Conservation (phyloP, 2,113 vertebrate species). For the Falcunculus frontatus region DNA sequence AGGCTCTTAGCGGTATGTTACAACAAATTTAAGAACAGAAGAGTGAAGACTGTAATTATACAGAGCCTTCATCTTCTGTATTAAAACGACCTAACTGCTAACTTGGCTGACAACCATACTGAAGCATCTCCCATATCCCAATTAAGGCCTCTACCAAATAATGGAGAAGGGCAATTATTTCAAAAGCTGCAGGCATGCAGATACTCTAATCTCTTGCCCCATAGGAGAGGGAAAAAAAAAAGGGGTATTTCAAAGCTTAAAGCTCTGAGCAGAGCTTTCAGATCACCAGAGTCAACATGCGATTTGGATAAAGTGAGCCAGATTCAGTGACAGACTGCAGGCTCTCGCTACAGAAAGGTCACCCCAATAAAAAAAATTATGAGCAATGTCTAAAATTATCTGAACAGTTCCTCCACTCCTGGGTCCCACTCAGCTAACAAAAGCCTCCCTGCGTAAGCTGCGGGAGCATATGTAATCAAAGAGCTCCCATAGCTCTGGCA, state of each 20-base stretch:
- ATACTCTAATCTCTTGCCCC: neutral
- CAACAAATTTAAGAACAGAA: slow-evolving; percentile 28
- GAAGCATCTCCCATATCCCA: neutral
- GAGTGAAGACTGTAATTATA: neutral
- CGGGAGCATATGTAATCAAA: neutral
- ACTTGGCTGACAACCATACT: neutral
- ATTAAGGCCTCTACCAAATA: neutral
- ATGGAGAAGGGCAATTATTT: neutral
- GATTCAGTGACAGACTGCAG: slow-evolving; percentile 28
- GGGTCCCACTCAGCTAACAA: neutral
- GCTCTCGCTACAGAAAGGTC: neutral
- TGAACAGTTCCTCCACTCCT: neutral
- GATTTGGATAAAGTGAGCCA: neutral
- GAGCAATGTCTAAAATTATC: slow-evolving; percentile 46
- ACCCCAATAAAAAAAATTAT: slow-evolving; percentile 20
- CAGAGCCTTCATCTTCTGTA: neutral
- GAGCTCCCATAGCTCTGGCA: neutral
- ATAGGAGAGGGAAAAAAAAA: neutral
- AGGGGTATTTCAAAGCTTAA: neutral
- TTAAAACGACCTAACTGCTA: neutral
- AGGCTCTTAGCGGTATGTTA: neutral
- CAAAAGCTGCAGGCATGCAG: neutral
- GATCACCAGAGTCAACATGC: neutral
- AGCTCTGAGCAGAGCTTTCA: neutral
- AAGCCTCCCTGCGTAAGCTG: neutral